Base-by-base conservation (phyloP, 64 coral and sea anemone species). In the Exaiptasia diaphana region DNA sequence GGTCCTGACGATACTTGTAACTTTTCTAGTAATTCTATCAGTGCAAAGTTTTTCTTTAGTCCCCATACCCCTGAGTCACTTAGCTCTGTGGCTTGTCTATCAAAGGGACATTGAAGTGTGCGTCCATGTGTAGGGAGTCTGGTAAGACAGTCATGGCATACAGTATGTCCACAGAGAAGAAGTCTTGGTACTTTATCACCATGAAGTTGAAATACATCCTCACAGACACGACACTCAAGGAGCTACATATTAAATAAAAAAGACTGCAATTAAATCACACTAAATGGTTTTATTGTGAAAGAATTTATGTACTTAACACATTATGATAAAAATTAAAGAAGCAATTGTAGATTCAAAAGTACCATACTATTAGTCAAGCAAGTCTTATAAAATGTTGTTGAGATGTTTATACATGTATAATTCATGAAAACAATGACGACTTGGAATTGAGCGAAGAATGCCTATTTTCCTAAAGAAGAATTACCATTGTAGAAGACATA, bases 101-200 rank as follows among this genome's bases (percentile, higher is more conserved):
- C 93, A 90, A 96, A 96, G 62, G 93, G 93, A 38, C 93, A 96
- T 12, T 86, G 76, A 13, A 96, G 30, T 22, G 49, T 86, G 12
- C 76, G 81, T 50, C 82, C 93, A 64, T 86, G 82, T 1, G 90
- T 87, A 76, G 93, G 87, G 1, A 96, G 75, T 12, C 74, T 71
- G 24, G 93, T 86, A 37, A 96, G 50, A 71, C 93, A 96, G 35
- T 96, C 95, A 53, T 99, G 95, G 53, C 95, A 99, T 3, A 99
- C 85, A 30, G 95, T 99, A 30, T 99, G 95, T 17, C 95, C 95
- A 80, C 95, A 99, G 10, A 99, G 48, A 54, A 99, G 76, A 28
- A 99, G 69, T 5, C 95, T 67, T 69, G 95, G 95, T 20, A 99
- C 95, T 81, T 99, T 99, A 20, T 99, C 95, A 76, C 95, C 95